Evolutionary conservation across 1,140 invertebrate species (phyloP).

Genomic region (Zeugodacus cucurbitae): DNA sequence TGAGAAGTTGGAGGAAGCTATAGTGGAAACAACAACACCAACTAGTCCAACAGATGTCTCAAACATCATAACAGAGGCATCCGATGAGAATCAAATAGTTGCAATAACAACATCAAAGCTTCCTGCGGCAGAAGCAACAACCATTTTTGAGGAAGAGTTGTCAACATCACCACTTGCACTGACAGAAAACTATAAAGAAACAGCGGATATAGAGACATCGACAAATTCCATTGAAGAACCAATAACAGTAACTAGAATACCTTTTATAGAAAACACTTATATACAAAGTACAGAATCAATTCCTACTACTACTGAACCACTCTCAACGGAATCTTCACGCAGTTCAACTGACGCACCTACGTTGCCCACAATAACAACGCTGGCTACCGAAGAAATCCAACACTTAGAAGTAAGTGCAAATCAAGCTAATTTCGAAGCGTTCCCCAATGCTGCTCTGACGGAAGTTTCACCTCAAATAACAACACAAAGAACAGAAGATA

Average conservation of each 20-base stretch:
- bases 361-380: neutral
- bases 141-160: neutral
- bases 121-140: neutral
- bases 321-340: neutral
- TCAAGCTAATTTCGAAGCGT: neutral
- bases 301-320: too few species aligned
- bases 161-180: neutral
- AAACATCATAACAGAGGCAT: neutral
- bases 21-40: neutral
- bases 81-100: too few species aligned
- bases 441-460: neutral
- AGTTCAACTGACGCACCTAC: neutral
- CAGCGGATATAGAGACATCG: neutral
- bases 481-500: neutral
- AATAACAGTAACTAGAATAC: neutral
- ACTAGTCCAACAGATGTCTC: neutral
- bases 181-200: neutral
- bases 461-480: neutral
- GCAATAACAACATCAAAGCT: neutral
- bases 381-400: neutral
- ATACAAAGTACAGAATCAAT: too few species aligned
- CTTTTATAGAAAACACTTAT: neutral
- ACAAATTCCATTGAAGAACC: neutral
- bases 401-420: neutral
- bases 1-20: neutral